Conservation (phyloP, 2,888 invertebrate species). For the Platerodrilus igneus region DNA sequence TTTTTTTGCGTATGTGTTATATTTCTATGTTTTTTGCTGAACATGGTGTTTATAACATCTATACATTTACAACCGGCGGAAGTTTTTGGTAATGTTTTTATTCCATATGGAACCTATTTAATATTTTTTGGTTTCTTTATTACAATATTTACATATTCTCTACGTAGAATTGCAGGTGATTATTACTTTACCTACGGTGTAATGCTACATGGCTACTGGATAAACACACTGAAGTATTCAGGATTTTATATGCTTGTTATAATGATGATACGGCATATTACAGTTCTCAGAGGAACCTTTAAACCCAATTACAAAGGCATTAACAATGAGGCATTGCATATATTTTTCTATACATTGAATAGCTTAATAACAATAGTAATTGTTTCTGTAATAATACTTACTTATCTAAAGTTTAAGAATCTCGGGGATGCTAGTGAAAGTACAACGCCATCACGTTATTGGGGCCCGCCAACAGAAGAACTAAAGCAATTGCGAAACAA, state of each 20-base stretch:
- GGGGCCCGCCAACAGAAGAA: conserved; percentile 3
- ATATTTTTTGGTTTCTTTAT: conserved; percentile 3
- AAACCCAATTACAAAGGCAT: conserved; percentile 5
- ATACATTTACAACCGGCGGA: not conserved
- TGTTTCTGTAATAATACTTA: not conserved
- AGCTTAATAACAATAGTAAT: too few species aligned
- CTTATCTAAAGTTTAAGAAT: not conserved
- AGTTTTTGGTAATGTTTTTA: not conserved
- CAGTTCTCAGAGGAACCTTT: not conserved
- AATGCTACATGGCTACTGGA: conserved; percentile 6
- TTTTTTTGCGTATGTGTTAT: conserved; percentile 7
- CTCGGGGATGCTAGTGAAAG: not conserved
- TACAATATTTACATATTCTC: conserved; percentile 6
- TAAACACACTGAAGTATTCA: conserved; percentile 1
- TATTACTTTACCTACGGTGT: conserved; percentile 8
- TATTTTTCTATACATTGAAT: not conserved
- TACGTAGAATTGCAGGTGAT: conserved; percentile 3
- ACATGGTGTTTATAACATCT: conserved; percentile 2
- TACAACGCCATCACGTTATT: not conserved
- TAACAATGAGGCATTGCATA: not conserved
- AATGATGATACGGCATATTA: too few species aligned
- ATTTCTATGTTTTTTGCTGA: conserved; percentile 4
- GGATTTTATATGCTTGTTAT: conserved; percentile 3
- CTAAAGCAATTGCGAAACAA: not conserved
- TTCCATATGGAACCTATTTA: not conserved